Percentiles rank a stretch among this genome's conserved stretches.
Conservation (phyloP, 2,113 vertebrate species). For the Tyrannus savana region DNA sequence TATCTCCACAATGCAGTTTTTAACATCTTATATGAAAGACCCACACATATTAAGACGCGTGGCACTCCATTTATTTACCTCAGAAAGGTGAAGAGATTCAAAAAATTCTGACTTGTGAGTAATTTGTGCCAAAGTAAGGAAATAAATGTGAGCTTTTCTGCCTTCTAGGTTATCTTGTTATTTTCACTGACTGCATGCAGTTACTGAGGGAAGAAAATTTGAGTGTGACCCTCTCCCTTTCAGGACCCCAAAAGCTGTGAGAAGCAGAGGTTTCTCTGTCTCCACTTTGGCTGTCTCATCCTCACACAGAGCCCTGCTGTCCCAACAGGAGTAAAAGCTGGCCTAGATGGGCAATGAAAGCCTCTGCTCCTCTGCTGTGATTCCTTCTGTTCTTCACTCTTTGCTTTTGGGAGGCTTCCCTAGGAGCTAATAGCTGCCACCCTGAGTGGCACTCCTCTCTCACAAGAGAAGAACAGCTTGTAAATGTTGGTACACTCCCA, state of each 20-base stretch:
- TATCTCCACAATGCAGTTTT: conserved; percentile 43
- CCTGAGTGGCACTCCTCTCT: neutral
- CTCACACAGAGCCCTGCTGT: neutral
- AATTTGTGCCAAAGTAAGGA: conserved; percentile 35
- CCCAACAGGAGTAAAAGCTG: neutral
- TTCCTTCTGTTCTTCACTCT: neutral
- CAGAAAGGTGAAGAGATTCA: conserved; percentile 46
- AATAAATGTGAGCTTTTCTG: conserved; percentile 31
- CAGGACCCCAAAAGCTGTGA: neutral
- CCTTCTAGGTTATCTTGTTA: conserved; percentile 28
- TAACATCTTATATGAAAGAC: conserved; percentile 42
- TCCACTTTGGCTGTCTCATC: neutral
- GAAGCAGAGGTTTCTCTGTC: neutral
- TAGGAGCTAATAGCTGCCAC: neutral
- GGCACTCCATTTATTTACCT: conserved; percentile 56
- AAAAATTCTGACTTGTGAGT: conserved; percentile 29
- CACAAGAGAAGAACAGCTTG: neutral
- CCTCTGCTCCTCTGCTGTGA: neutral
- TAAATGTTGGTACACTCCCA: neutral
- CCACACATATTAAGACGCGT: neutral
- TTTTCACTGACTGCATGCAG: neutral
- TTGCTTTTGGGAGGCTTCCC: neutral
- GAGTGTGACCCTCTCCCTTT: neutral
- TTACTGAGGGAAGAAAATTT: neutral
- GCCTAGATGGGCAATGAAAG: neutral